A percentile compares a stretch with the other conserved stretches of the same genome.
Conservation (phyloP, 2,113 vertebrate genomes). For the Ptilonorhynchus violaceus region DNA sequence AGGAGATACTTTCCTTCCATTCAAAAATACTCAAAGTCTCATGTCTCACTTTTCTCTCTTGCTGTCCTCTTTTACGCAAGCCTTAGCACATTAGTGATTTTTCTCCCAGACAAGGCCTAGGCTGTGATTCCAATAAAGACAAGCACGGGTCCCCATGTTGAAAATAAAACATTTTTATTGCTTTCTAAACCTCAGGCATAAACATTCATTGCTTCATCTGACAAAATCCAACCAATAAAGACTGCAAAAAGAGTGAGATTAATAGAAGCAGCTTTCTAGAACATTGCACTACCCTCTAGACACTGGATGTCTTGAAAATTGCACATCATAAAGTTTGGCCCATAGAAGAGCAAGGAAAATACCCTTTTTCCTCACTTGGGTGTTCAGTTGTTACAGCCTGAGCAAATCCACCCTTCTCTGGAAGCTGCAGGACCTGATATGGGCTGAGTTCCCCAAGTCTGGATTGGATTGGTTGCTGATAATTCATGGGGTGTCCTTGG, state of each 20-base stretch:
- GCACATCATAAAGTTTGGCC: neutral
- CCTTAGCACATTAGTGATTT: neutral
- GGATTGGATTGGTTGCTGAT: neutral
- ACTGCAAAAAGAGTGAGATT: slow-evolving; percentile 16
- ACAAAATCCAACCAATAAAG: slow-evolving; percentile 19
- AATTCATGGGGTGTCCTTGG: neutral
- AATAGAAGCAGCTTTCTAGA: slow-evolving; percentile 17
- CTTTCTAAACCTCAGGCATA: slow-evolving; percentile 45
- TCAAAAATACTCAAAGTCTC: neutral
- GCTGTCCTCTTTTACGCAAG: slow-evolving; percentile 7
- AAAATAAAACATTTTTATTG: slow-evolving; percentile 57
- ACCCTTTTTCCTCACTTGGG: neutral
- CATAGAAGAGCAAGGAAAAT: neutral
- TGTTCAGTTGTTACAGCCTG: neutral
- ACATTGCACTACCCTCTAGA: neutral
- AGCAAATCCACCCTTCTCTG: neutral
- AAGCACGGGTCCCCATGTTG: slow-evolving; percentile 5
- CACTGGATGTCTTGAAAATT: neutral
- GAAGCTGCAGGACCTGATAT: neutral
- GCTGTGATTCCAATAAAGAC: slow-evolving; percentile 45
- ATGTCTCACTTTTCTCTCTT: neutral
- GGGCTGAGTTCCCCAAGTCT: neutral
- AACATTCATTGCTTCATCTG: slow-evolving; percentile 37
- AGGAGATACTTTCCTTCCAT: neutral
- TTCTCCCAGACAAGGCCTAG: slow-evolving; percentile 14